These are phyloP conservation scores for Rhamphomyia laevipes DNA, from an alignment of 2,888 invertebrate species.

Conservation along the genomic window DNA sequence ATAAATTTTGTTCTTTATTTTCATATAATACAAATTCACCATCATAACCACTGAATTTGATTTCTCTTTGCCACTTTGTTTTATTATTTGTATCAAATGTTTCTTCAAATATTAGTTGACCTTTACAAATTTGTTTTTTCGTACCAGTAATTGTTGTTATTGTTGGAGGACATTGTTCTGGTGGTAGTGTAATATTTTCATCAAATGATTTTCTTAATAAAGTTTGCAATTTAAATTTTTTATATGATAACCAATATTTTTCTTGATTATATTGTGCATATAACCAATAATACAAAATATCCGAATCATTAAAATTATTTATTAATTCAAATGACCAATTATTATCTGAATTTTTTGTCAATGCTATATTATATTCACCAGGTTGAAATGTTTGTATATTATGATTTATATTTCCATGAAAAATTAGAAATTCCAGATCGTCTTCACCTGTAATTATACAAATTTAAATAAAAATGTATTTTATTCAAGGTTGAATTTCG, in stretches of 20 bases:
- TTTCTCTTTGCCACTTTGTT: slow-evolving; percentile 45
- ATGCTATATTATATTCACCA: slow-evolving; percentile 44
- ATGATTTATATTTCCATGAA: slow-evolving; percentile 53
- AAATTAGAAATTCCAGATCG: slow-evolving; percentile 45
- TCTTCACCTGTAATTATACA: slow-evolving; percentile 41
- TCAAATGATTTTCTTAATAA: no score
- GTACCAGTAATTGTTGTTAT: no score
- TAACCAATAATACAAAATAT: slow-evolving; percentile 49
- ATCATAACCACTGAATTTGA: slow-evolving; percentile 39
- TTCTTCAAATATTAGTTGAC: slow-evolving; percentile 49
- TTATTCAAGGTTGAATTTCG: no score
- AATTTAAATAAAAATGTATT: no score
- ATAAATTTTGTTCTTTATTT: slow-evolving; percentile 25
- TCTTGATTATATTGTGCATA: slow-evolving; percentile 39
- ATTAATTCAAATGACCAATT: slow-evolving; percentile 42
- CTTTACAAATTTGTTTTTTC: slow-evolving; percentile 31
- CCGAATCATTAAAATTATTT: slow-evolving; percentile 41
- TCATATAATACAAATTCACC: slow-evolving; percentile 39
- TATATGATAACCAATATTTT: slow-evolving; percentile 38
- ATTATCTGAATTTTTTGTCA: slow-evolving; percentile 26
- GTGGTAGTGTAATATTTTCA: no score
- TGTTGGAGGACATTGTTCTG: no score
- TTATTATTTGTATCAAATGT: slow-evolving; percentile 40
- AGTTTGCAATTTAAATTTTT: neutral
- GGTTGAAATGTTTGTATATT: slow-evolving; percentile 38